These are phyloP conservation scores for Malthinus seriepunctatus DNA, from an alignment of 2,888 invertebrate species.

Conservation along the genomic window DNA sequence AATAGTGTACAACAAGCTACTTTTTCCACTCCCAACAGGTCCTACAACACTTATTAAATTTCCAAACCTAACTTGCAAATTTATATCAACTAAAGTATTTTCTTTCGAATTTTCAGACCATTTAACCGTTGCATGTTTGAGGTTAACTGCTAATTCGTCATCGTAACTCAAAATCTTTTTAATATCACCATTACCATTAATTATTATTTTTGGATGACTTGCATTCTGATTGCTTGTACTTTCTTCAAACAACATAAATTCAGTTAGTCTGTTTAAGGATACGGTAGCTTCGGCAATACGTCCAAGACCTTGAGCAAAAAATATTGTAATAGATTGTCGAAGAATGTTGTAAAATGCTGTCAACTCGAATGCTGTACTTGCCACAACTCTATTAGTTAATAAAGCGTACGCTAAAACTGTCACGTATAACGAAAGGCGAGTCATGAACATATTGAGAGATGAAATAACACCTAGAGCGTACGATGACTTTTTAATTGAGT, in stretches of 20 bases:
- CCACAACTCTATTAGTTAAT: conserved; percentile 63
- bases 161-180: too few species aligned
- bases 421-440: conserved; percentile 70
- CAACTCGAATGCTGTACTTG: conserved; percentile 72
- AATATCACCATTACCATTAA: not conserved
- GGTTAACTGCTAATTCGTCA: not conserved
- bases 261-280: conserved; percentile 62
- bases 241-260: conserved; percentile 64
- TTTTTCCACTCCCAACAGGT: conserved; percentile 71
- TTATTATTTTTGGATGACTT: not conserved
- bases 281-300: conserved; percentile 65
- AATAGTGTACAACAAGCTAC: conserved; percentile 60
- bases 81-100: conserved; percentile 69
- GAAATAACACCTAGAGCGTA: conserved; percentile 61
- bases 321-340: conserved; percentile 72
- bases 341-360: conserved; percentile 75
- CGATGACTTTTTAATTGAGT: conserved; percentile 49
- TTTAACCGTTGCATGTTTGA: conserved; percentile 59
- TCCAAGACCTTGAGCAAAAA: conserved; percentile 70
- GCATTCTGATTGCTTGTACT: conserved; percentile 30
- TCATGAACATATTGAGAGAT: conserved; percentile 68
- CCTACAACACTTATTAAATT: conserved; percentile 67
- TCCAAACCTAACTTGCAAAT: conserved; percentile 62
- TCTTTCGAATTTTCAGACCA: conserved; percentile 67
- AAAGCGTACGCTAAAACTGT: conserved; percentile 67